Conservation (phyloP, 2,113 vertebrate species). For the Saguinus midas region DNA sequence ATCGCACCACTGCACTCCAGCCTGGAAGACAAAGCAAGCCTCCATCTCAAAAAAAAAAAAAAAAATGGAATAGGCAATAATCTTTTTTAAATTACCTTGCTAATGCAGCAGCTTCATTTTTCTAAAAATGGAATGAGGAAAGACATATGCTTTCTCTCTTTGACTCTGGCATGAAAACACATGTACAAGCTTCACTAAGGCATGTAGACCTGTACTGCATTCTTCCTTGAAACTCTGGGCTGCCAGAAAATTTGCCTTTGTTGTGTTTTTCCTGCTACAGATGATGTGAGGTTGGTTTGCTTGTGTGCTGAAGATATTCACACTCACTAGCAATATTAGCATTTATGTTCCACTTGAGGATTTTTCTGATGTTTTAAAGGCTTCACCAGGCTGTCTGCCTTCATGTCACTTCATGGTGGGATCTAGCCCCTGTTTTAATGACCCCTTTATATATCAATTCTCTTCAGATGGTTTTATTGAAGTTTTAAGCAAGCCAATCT, state of each 20-base stretch:
- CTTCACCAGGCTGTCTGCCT: slow-evolving; percentile 41
- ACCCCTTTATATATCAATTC: slow-evolving; percentile 13
- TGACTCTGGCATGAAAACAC: neutral
- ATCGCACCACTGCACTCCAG: no score
- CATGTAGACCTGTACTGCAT: neutral
- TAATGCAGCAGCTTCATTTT: neutral
- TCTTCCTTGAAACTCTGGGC: neutral
- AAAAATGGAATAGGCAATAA: neutral
- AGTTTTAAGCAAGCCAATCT: neutral
- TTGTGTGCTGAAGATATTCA: slow-evolving; percentile 23
- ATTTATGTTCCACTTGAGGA: slow-evolving; percentile 29
- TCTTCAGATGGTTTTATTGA: neutral
- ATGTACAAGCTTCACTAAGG: neutral
- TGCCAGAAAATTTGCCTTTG: neutral
- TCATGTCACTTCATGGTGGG: slow-evolving; percentile 7
- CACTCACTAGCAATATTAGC: slow-evolving; percentile 53
- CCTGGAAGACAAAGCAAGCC: no score
- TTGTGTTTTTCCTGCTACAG: neutral
- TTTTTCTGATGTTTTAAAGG: slow-evolving; percentile 56
- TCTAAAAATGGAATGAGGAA: neutral
- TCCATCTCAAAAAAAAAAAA: no score
- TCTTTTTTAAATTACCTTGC: neutral
- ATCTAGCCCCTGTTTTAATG: slow-evolving; percentile 55
- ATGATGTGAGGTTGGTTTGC: neutral
- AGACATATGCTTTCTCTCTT: neutral